phyloP scores from a whole-genome alignment of 2,797 vertebrate genomes.

The Acanthurus tractus region DNA sequence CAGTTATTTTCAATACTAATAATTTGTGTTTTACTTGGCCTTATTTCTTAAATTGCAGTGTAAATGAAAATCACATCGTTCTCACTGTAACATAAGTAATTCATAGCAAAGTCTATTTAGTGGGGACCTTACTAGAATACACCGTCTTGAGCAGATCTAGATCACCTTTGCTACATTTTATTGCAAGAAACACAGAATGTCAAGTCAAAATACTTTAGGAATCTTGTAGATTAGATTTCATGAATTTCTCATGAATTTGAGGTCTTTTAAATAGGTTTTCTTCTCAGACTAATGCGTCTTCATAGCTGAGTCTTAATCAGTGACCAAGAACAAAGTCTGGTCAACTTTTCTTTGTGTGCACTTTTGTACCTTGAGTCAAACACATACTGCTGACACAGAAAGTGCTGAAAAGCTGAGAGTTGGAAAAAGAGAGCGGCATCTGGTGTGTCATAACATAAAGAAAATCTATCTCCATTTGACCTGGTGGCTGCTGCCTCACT shows the following conservation, averaged over 20 bases:
- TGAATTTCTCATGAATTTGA: neutral
- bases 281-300: neutral
- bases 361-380: constrained; percentile 6
- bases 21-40: no score
- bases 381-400: neutral
- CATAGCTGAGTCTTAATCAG: neutral
- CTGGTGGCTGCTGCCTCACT: constrained; percentile 14
- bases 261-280: neutral
- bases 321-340: neutral
- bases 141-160: neutral
- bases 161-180: neutral
- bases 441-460: constrained; percentile 14
- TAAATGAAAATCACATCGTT: no score
- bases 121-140: no score
- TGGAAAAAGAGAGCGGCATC: constrained; percentile 9
- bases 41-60: no score
- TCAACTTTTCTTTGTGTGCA: neutral
- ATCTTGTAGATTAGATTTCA: no score
- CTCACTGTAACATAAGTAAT: neutral
- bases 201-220: constrained; percentile 1
- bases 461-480: constrained; percentile 11
- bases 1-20: no score
- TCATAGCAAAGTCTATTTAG: neutral
- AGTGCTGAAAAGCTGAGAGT: constrained; percentile 9
- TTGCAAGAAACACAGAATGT: neutral